Conservation (phyloP, 92 coral and sea anemone species). For the Zoanthus solanderi region DNA sequence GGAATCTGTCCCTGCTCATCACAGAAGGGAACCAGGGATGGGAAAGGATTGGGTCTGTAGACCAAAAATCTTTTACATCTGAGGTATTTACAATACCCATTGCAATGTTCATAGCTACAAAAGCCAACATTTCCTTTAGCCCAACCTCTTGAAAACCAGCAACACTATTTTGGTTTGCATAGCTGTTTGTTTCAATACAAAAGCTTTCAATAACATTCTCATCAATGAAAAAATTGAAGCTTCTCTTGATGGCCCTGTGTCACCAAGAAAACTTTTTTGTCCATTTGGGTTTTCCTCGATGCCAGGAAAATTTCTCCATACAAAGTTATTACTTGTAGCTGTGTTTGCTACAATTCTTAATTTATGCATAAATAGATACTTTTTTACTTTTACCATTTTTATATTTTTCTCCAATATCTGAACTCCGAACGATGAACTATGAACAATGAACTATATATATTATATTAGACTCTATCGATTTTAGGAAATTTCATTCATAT, state of each 20-base stretch:
- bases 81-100: constrained; percentile 42
- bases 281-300: constrained; percentile 40
- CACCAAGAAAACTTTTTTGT: constrained; percentile 19
- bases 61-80: constrained; percentile 33
- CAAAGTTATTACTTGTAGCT: constrained; percentile 47
- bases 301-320: constrained; percentile 44
- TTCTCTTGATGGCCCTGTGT: constrained; percentile 59
- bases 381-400: too few species aligned
- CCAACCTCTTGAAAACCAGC: constrained; percentile 36
- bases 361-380: too few species aligned
- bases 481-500: too few species aligned
- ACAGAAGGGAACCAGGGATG: too few species aligned
- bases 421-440: too few species aligned
- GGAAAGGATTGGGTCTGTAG: constrained; percentile 24
- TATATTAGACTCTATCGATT: too few species aligned
- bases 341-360: background rate
- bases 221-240: constrained; percentile 46
- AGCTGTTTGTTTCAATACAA: constrained; percentile 55
- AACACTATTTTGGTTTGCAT: constrained; percentile 43
- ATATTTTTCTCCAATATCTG: too few species aligned
- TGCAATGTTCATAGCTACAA: constrained; percentile 29
- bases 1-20: background rate
- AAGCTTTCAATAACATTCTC: constrained; percentile 9
- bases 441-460: too few species aligned
- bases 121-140: constrained; percentile 33